These are phyloP conservation scores for Sinocyclocheilus anophthalmus DNA, from an alignment of 2,113 vertebrate genomes.

Conservation along the genomic window DNA sequence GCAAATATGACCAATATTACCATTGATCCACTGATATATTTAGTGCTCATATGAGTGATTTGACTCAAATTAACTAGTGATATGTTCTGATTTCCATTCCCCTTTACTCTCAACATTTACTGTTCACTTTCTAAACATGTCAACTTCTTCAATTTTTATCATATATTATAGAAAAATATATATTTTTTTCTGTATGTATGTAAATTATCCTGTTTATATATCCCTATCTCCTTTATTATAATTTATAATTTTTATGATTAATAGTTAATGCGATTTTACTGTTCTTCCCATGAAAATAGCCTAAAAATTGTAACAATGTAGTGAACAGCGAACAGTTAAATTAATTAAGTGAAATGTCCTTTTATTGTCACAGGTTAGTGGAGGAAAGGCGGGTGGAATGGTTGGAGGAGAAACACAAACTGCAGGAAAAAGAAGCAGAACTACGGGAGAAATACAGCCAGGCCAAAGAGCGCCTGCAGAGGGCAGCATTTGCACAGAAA, in stretches of 20 bases:
- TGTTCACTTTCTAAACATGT: background rate
- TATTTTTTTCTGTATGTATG: background rate
- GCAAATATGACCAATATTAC: background rate
- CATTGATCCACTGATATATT: background rate
- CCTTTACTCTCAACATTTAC: background rate
- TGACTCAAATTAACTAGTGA: background rate
- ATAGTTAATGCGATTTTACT: background rate
- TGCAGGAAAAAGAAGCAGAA: conserved; percentile 79
- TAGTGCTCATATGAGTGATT: background rate
- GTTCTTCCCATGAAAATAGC: background rate
- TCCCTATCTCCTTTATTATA: background rate
- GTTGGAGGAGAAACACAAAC: conserved; percentile 86
- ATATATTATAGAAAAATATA: background rate
- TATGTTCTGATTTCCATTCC: background rate
- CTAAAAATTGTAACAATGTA: background rate
- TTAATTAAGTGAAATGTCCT: background rate
- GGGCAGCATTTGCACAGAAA: conserved; percentile 88
- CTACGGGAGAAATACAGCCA: conserved; percentile 83
- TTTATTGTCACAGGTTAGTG: conserved; percentile 71
- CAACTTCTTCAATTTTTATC: background rate
- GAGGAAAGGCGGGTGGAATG: conserved; percentile 82
- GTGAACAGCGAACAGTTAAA: background rate
- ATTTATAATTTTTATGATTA: background rate
- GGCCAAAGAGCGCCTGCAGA: conserved; percentile 82
- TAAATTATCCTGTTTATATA: background rate